Conservation (phyloP, 2,797 vertebrate genomes). For the Cryptoprocta ferox region DNA sequence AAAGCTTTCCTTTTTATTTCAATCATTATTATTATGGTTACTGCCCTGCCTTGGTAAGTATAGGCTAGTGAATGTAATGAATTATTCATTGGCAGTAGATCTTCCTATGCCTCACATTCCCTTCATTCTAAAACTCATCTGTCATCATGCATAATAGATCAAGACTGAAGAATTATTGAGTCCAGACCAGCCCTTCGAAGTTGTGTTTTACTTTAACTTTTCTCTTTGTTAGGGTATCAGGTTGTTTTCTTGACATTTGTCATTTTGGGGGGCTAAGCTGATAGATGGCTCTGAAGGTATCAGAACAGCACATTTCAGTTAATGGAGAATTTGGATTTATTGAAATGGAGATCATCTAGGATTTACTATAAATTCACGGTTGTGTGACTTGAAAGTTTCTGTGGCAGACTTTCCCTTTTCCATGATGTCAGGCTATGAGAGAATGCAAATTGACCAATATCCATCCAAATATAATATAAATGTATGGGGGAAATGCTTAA, state of each 20-base stretch:
- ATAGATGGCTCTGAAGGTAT: neutral
- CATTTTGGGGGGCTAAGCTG: conserved; percentile 32
- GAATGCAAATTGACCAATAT: neutral
- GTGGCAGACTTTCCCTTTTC: neutral
- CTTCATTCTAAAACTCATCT: conserved; percentile 53
- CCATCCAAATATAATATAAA: conserved; percentile 52
- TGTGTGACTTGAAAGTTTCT: conserved; percentile 7
- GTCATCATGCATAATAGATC: neutral
- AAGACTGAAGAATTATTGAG: conserved; percentile 18
- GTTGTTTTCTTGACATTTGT: conserved; percentile 54
- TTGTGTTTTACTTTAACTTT: conserved; percentile 41
- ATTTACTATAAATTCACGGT: neutral
- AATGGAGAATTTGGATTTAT: conserved; percentile 43
- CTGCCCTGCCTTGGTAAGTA: conserved; percentile 53
- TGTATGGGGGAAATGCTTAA: neutral
- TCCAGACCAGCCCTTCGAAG: neutral
- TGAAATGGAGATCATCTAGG: neutral
- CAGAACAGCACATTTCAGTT: conserved; percentile 56
- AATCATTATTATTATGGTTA: conserved; percentile 56
- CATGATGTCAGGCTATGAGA: neutral
- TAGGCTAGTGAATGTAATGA: conserved; percentile 3
- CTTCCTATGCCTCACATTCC: neutral
- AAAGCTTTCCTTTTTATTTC: conserved; percentile 67
- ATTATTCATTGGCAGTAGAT: neutral
- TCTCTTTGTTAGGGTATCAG: neutral